A percentile compares a stretch with the other conserved stretches of the same genome.
Conservation (phyloP, 2,797 vertebrate species). For the Leptodactylus fallax region DNA sequence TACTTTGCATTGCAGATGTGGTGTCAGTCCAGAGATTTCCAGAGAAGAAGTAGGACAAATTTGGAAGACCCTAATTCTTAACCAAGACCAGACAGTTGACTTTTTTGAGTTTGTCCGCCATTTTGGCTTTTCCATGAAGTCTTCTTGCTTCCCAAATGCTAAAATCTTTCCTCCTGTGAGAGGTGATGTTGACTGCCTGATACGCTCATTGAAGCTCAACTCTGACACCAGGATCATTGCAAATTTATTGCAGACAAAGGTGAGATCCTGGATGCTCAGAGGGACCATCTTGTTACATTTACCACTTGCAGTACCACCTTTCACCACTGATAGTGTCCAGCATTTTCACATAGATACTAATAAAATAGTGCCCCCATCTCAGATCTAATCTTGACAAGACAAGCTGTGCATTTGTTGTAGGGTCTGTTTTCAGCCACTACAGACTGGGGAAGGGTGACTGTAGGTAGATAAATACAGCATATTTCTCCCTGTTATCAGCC, state of each 20-base stretch:
- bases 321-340: not conserved
- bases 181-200: conserved; percentile 60
- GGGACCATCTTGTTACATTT: not conserved
- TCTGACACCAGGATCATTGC: conserved; percentile 63
- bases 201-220: conserved; percentile 64
- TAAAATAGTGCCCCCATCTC: not conserved
- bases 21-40: conserved; percentile 42
- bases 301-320: not conserved
- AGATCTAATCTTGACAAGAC: not conserved
- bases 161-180: conserved; percentile 60
- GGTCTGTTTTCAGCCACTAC: no score
- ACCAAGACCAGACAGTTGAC: conserved; percentile 57
- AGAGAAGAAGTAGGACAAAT: conserved; percentile 53
- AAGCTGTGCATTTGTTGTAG: no score
- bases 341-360: not conserved
- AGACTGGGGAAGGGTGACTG: no score
- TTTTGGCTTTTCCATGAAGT: conserved; percentile 62
- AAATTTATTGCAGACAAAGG: conserved; percentile 59
- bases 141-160: conserved; percentile 63
- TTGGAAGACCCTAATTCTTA: conserved; percentile 58
- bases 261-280: not conserved
- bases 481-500: no score
- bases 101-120: conserved; percentile 62
- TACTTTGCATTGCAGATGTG: conserved; percentile 44
- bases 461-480: no score